Evolutionary conservation across 1,140 invertebrate genomes (phyloP), one percentile per base, ranked within the genome.

Genomic region (Lepidostoma basale): DNA sequence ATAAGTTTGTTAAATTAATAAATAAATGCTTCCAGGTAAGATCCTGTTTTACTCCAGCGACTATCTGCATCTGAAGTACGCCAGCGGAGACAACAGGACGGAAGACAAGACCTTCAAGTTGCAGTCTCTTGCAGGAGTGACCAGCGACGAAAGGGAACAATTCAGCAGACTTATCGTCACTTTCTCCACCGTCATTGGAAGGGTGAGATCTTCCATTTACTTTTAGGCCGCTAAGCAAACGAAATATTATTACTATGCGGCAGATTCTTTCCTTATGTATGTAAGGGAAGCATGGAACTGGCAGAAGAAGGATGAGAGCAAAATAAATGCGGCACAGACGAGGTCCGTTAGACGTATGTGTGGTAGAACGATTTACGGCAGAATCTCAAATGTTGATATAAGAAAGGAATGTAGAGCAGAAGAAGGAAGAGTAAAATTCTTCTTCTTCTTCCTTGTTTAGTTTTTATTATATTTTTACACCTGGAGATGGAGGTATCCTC

Each of bases 11-110:
- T n/a, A n/a, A n/a, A n/a, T n/a, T n/a, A n/a, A n/a, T n/a, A n/a
- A n/a, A n/a, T n/a, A n/a, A n/a, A n/a, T 63, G 3, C 3, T 44
- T 71, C 47, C 30, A 73, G 69, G 65, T 9, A 70, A 74, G 68
- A 76, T 76, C 0, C 75, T 80, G 16, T 74, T 81, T 0, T 72
- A 73, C 26, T 30, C 78, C 4, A 77, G 68, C 18, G 74, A 73
- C 20, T 76, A 77, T 0, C 75, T 76, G 4, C 69, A 77, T 39
- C 74, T 80, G 5, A 62, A 62, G 14, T 70, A 72, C n/a, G 26
- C 44, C 1, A 39, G 9, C 14, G 8, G 72, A 56, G 0, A 68
- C 14, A 65, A 69, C 52, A 54, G 18, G 9, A 69, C 64, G 16
- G 33, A 26, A 6, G 66, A 73, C 42, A 49, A 67, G 58, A 54